Evolutionary conservation across 2,113 vertebrate genomes (phyloP).

Genomic region (Bos indicus): DNA sequence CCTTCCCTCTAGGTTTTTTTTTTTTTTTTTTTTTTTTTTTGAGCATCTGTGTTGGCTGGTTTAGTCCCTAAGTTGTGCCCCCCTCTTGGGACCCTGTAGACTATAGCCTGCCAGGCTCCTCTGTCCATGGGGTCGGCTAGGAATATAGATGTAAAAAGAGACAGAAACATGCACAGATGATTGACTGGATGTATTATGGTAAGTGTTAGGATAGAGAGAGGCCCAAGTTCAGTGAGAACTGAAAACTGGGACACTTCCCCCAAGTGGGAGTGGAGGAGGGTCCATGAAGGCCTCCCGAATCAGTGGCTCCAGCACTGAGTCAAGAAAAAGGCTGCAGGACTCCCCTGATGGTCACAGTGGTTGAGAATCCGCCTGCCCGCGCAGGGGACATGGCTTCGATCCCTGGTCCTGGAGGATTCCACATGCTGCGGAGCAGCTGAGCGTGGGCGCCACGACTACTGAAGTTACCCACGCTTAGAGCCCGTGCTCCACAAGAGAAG

Average conservation of each 20-base stretch:
- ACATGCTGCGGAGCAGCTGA: not conserved
- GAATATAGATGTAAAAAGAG: not conserved
- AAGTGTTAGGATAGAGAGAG: not conserved
- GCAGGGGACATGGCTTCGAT: not conserved
- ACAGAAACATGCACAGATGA: not conserved
- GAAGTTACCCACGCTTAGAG: not conserved
- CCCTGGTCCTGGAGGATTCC: not conserved
- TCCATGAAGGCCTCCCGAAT: not conserved
- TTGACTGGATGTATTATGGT: not conserved
- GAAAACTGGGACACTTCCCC: not conserved
- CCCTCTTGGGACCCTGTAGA: not conserved
- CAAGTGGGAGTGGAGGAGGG: not conserved
- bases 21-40: not conserved
- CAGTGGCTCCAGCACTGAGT: not conserved
- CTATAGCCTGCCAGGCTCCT: not conserved
- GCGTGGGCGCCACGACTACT: rapidly evolving
- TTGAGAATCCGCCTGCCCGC: not conserved
- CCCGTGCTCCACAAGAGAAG: not conserved
- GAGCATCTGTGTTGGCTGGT: not conserved
- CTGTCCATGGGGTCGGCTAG: not conserved
- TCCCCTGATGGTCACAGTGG: not conserved
- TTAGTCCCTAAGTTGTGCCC: not conserved
- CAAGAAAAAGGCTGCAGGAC: not conserved
- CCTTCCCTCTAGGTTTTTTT: not conserved
- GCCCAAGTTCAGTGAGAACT: not conserved